Conservation (phyloP, 2,888 invertebrate genomes). For the Acanthoscelides obtectus region DNA sequence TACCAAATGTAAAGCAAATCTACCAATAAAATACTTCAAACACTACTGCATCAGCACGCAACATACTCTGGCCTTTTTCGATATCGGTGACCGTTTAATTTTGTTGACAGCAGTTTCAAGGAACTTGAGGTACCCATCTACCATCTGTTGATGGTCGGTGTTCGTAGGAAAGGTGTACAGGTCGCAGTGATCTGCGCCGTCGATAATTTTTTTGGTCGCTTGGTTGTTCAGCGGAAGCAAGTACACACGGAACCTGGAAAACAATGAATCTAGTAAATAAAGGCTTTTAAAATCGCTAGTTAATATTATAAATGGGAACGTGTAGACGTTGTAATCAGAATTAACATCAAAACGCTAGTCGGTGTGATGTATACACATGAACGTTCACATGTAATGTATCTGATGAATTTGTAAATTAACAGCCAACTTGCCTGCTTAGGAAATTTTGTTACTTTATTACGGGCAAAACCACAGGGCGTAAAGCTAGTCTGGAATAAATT, state of each 20-base stretch:
- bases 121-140: slow-evolving; percentile 73
- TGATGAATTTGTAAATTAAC: too few relatives aligned
- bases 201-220: slow-evolving; percentile 73
- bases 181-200: slow-evolving; percentile 73
- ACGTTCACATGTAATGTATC: too few relatives aligned
- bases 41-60: slow-evolving; percentile 4
- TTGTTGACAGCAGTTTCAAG: slow-evolving; percentile 86
- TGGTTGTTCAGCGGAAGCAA: slow-evolving; percentile 77
- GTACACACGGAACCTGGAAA: slow-evolving; percentile 75
- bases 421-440: too few relatives aligned
- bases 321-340: too few relatives aligned
- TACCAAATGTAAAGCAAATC: background rate
- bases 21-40: background rate
- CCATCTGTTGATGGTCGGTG: slow-evolving; percentile 60
- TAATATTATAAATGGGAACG: background rate
- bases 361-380: too few relatives aligned
- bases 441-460: too few relatives aligned
- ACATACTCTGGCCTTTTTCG: slow-evolving; percentile 74
- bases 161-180: slow-evolving; percentile 67
- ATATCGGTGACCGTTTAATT: slow-evolving; percentile 61
- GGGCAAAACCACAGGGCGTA: too few relatives aligned
- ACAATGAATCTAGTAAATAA: too few relatives aligned
- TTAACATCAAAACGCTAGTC: too few relatives aligned
- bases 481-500: too few relatives aligned
- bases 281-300: background rate